Base-by-base conservation (phyloP, 2,888 invertebrate species). In the Sipunculus nudus region DNA sequence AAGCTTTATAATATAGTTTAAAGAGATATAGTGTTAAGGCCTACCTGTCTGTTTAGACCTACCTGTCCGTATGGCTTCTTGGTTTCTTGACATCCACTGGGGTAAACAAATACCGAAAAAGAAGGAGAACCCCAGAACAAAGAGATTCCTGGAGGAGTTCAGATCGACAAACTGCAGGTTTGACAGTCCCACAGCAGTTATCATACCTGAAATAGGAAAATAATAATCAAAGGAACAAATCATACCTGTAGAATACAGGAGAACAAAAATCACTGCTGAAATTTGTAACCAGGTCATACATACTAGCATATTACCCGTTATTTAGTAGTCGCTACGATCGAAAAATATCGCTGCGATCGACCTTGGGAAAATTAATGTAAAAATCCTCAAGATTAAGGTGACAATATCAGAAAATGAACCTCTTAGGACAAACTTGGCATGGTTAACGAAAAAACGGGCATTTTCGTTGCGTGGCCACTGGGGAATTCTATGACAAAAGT, bases 51-150 rank as follows among this genome's bases (percentile, higher is more conserved):
- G 8, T 35, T 26, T n/a, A 16, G 3, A 53, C 57, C 53, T 52
- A 79, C 80, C 80, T 52, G 78, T 78, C 28, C 73, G 48, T 6
- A 79, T 72, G 26, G 57, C 62, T 10, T 52, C 48, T 10, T 63
- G 35, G 28, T 62, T 64, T 10, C 28, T 23, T 5, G 29, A 50
- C 29, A 82, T 59, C 78, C 78, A 82, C 10, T 64, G 55, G 0
- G 82, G 81, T 35, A 85, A 69, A 49, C 80, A 87, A 85, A 94
- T 82, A 2, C 94, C 94, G 75, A 93, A 90, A 85, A 94, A 93
- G 62, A 94, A 86, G 2, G 94, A 92, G 74, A 94, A 89, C 21
- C 95, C 95, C 32, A 95, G 87, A 68, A 95, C 92, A 82, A 94
- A 94, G 43, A 95, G 87, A 85, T 95, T 95, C 54, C 95, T 86